Evolutionary conservation across 2,888 invertebrate genomes (phyloP).

Genomic region (Sinopyrophorus schimmeli): DNA sequence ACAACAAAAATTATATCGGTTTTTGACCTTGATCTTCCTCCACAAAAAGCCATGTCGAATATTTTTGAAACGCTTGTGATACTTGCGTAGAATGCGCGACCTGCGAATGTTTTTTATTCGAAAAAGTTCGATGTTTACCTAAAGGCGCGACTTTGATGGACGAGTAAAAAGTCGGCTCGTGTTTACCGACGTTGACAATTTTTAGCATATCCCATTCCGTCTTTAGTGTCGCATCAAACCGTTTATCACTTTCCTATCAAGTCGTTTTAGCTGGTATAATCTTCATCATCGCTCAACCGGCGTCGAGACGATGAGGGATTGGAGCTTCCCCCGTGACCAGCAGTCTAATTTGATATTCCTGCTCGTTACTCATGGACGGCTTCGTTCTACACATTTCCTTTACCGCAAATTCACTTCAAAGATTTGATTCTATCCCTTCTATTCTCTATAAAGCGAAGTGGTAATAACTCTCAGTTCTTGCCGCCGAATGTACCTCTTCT

Average conservation of each 20-base stretch:
- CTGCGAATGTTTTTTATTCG: no score
- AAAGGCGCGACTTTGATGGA: slow-evolving; percentile 11
- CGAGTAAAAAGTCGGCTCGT: slow-evolving; percentile 13
- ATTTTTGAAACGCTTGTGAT: no score
- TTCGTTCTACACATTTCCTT: slow-evolving; percentile 26
- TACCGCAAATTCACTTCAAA: slow-evolving; percentile 23
- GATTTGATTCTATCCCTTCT: slow-evolving; percentile 16
- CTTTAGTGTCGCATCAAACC: slow-evolving; percentile 28
- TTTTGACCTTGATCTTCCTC: no score
- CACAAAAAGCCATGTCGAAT: no score
- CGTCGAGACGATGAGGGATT: slow-evolving; percentile 34
- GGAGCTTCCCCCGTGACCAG: slow-evolving; percentile 29
- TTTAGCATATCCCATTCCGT: slow-evolving; percentile 22
- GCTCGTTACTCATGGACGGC: slow-evolving; percentile 26
- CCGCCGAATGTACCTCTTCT: slow-evolving; percentile 13
- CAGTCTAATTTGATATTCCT: slow-evolving; percentile 29
- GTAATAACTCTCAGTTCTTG: no score
- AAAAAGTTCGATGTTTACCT: slow-evolving; percentile 12
- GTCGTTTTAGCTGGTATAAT: slow-evolving; percentile 35
- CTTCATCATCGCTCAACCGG: slow-evolving; percentile 36
- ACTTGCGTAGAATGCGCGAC: no score
- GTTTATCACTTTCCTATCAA: slow-evolving; percentile 38
- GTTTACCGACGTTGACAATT: slow-evolving; percentile 19
- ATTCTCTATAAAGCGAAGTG: slow-evolving; percentile 21
- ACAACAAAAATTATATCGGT: no score